These are phyloP conservation scores for Hipposideros armiger DNA, from an alignment of 2,113 vertebrate genomes.

Conservation along the genomic window DNA sequence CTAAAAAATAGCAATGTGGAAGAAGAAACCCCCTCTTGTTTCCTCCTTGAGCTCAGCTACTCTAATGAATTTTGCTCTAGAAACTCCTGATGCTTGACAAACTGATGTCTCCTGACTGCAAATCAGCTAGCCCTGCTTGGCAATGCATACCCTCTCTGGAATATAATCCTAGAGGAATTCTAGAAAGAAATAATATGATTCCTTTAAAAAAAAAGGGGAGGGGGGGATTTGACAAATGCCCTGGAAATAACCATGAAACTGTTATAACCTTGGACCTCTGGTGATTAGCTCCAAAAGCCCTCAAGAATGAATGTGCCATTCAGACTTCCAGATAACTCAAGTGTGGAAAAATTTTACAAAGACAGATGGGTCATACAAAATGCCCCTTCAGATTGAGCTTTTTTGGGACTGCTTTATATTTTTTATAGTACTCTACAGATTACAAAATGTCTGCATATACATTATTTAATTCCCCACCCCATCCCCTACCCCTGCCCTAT, in stretches of 20 bases:
- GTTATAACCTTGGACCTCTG: constrained; percentile 23
- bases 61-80: neutral
- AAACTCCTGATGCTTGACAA: neutral
- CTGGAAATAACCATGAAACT: neutral
- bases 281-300: constrained; percentile 39
- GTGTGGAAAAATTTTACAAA: constrained; percentile 5
- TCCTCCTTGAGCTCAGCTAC: neutral
- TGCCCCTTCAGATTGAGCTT: neutral
- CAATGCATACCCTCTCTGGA: neutral
- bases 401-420: neutral
- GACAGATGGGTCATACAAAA: neutral
- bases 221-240: constrained; percentile 9
- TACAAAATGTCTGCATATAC: neutral
- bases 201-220: neutral
- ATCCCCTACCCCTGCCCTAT: neutral
- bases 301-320: constrained; percentile 3
- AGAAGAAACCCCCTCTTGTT: neutral
- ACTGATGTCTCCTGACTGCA: constrained; percentile 8
- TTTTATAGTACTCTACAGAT: constrained; percentile 1
- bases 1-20: neutral
- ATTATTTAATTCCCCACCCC: neutral
- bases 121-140: neutral
- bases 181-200: neutral
- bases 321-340: neutral
- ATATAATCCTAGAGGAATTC: neutral